phyloP scores from a whole-genome alignment of 30 jellyfish, hydroid and myxozoan species.

The Rhopilema esculentum region DNA sequence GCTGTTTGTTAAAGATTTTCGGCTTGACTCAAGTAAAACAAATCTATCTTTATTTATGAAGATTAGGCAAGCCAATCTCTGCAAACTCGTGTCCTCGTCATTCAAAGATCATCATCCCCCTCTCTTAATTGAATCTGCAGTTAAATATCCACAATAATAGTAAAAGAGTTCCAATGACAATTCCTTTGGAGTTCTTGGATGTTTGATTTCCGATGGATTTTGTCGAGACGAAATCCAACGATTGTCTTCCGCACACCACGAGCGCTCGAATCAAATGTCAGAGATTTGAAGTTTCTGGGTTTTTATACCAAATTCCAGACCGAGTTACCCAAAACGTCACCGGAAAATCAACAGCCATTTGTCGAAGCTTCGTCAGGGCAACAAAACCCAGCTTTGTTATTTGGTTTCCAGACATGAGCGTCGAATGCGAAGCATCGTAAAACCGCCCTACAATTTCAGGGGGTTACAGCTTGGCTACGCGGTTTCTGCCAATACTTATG shows the following conservation, averaged over 20 bases:
- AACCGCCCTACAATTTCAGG: neutral
- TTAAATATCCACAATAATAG: neutral
- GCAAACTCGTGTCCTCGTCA: neutral
- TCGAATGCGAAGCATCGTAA: neutral
- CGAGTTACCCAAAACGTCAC: neutral
- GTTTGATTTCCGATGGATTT: neutral
- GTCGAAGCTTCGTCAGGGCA: neutral
- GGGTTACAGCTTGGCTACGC: neutral
- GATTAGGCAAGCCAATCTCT: neutral
- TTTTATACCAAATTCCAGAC: neutral
- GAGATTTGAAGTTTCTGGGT: neutral
- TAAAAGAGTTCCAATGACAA: neutral
- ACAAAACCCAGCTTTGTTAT: neutral
- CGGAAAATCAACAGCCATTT: neutral
- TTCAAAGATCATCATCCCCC: neutral
- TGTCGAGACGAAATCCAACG: neutral
- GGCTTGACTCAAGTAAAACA: constrained; percentile 9
- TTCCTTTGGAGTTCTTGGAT: neutral
- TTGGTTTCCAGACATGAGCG: neutral
- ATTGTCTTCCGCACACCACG: neutral
- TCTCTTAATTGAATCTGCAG: neutral
- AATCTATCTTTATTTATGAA: constrained; percentile 2
- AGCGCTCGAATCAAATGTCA: neutral
- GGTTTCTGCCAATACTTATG: neutral
- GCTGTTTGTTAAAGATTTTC: constrained; percentile 31